Percentiles rank a stretch among this genome's conserved stretches.
phyloP scores from a whole-genome alignment of 2,797 vertebrate species.

The Sciurus vulgaris region DNA sequence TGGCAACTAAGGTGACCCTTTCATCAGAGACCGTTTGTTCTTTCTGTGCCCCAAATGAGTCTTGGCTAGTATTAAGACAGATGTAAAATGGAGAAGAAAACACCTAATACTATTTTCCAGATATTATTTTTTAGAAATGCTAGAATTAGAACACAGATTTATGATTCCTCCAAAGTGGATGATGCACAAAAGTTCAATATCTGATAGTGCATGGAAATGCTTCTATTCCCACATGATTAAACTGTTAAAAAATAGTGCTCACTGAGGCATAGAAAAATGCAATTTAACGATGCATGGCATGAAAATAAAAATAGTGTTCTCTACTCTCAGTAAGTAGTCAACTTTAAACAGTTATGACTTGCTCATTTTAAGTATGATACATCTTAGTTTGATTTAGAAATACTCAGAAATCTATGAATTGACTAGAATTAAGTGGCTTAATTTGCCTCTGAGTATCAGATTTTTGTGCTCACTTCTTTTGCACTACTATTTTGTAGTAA shows the following conservation, averaged over 20 bases:
- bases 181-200: background rate
- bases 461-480: background rate
- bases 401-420: background rate
- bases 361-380: background rate
- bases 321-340: background rate
- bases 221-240: background rate
- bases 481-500: background rate
- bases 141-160: background rate
- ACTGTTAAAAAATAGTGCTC: background rate
- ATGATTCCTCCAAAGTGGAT: background rate
- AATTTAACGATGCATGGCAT: background rate
- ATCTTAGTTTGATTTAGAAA: background rate
- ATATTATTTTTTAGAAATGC: background rate
- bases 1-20: conserved; percentile 8
- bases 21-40: background rate
- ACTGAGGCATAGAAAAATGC: background rate
- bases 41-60: background rate
- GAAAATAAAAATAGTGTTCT: background rate
- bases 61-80: background rate
- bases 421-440: background rate
- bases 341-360: background rate
- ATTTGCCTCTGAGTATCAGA: background rate
- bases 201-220: background rate
- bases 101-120: background rate
- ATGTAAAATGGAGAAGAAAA: background rate